Base-by-base conservation (phyloP, 2,113 vertebrate genomes). In the Triplophysa tibetana region DNA sequence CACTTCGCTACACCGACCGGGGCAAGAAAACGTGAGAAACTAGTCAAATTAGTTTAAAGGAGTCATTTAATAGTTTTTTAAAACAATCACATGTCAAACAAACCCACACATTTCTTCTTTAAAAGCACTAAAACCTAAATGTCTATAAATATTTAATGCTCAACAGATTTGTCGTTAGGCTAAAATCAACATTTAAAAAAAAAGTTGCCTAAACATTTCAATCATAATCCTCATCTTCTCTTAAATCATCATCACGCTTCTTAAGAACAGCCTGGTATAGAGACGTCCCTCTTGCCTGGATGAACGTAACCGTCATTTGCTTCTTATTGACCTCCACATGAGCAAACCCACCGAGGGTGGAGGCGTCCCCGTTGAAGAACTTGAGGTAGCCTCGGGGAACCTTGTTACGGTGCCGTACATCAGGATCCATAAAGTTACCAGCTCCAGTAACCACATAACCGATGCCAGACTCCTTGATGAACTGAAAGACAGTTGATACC, bases 361-460 rank as follows among this genome's bases (percentile, higher is more conserved):
- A 89, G 1, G 88, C 78, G 0, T 91, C 79, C 8, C 95, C 95
- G 0, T 92, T 94, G 88, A 95, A 96, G 90, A 96, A 97, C 83
- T 93, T 94, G 10, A 97, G 84, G 60, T 95, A 92, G 16, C 89
- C 93, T 3, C 75, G 85, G 69, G 96, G 96, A 67, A 96, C 94
- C 0, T 87, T 74, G 12, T 88, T 88, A 48, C 87, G 88, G 76
- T 97, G 95, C 1, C 85, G 86, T 10, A 80, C 77, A 0, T 94
- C 94, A 0, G 93, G 85, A 70, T 97, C 96, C 90, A 97, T 91
- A 88, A 97, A 97, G 89, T 97, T 97, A 10, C 96, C 96, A 0
- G 96, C 96, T 2, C 96, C 96, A 0, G 95, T 97, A 75, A 97
- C 90, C 29, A 97, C 88, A 0, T 95, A 95, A 76, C 95, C 96